Evolutionary conservation across 2,797 vertebrate genomes (phyloP), one percentile per base, ranked within the genome.

Genomic region (Ctenosaura bakeri): DNA sequence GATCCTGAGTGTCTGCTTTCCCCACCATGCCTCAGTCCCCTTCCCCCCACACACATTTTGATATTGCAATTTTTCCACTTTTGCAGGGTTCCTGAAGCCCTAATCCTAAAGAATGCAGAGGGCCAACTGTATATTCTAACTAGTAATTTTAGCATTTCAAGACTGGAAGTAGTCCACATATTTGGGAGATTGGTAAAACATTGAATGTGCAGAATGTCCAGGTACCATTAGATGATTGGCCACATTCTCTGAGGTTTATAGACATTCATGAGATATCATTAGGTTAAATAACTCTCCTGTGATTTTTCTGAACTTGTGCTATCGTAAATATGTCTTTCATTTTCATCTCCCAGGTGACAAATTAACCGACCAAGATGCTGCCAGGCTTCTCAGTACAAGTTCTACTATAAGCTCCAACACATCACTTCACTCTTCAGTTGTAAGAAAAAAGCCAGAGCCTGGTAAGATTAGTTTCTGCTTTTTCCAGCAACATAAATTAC

Each of bases 391-490:
- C 38, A 92, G 20, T 6, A 1, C 46, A 85, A 96, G 83, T 64
- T 93, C 94, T 52, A 92, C 22, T 6, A 0, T 29, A 78, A 96
- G 83, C 42, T 92, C 94, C 91, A 94, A 96, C 89, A 88, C 86
- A 64, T 91, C 96, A 62, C 56, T 91, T 7, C 95, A 96, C 85
- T 89, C 95, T 7, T 24, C 73, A 64, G 89, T 95, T 24, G 82
- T 88, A 54, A 96, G 92, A 88, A 94, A 96, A 93, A 97, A 93
- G 76, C 46, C 95, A 85, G 90, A 92, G 95, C 94, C 94, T 93
- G 94, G 95, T 95, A 96, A 95, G 92, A 6, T 80, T 91, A 85
- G 20, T 77, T 86, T 74, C 54, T 89, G 78, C 0, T 42, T 78
- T 76, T 62, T 12, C 59, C 8, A 84, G 73, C 42, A 64, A 74